Evolutionary conservation across 2,113 vertebrate species (phyloP).

Genomic region (Gymnarchus niloticus): DNA sequence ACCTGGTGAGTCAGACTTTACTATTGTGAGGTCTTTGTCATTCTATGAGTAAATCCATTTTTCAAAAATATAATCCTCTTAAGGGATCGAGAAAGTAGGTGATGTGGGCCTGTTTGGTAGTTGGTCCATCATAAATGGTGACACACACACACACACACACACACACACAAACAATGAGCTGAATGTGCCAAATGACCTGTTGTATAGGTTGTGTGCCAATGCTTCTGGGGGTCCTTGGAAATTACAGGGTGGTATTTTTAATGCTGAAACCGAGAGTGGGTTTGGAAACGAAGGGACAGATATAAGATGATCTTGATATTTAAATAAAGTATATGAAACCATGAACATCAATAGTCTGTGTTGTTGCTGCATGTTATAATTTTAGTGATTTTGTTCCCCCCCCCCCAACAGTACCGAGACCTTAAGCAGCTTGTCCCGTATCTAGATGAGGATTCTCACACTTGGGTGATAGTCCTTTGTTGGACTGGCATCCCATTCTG

Average conservation of each 20-base stretch:
- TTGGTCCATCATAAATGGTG: constrained; percentile 41
- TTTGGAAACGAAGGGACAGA: constrained; percentile 65
- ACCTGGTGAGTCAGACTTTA: neutral
- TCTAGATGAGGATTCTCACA: no score
- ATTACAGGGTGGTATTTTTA: constrained; percentile 45
- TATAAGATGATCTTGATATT: constrained; percentile 65
- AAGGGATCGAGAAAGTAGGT: neutral
- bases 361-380: constrained; percentile 30
- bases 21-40: neutral
- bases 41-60: neutral
- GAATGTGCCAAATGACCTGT: constrained; percentile 66
- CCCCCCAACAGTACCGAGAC: no score
- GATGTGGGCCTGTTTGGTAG: constrained; percentile 34
- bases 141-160: no score
- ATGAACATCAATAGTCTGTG: constrained; percentile 36
- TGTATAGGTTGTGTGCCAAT: constrained; percentile 50
- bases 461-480: no score
- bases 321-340: constrained; percentile 65
- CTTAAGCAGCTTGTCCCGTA: no score
- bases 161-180: constrained; percentile 45
- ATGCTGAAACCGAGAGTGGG: constrained; percentile 63
- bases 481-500: no score
- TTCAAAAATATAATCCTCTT: neutral
- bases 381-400: neutral
- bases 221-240: constrained; percentile 58